Evolutionary conservation across 2,113 vertebrate genomes (phyloP), one percentile per base, ranked within the genome.

Genomic region (Eurystomus gularis): DNA sequence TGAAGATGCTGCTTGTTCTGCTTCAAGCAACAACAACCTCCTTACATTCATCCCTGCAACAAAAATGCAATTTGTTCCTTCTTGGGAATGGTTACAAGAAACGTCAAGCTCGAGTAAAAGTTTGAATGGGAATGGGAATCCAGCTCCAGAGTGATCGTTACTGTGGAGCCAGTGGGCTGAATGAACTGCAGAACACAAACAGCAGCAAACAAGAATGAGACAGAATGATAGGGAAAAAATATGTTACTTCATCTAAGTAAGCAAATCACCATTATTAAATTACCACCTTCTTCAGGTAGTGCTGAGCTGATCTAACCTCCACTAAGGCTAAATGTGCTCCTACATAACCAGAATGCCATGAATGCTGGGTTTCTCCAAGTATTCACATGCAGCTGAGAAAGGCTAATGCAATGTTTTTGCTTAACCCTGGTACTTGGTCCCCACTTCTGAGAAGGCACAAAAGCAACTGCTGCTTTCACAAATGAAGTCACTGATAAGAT

Each of bases 401-500:
- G 21, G 19, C 49, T 62, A 77, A 90, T 12, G 40, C 17, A 86
- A 13, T 16, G 64, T 24, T 72, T 90, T 40, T 51, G 57, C 54
- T 91, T 76, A 79, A 82, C 39, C 39, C 55, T 7, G 11, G 13
- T 2, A 13, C 72, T 13, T 11, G 58, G 79, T 92, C 52, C 71
- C 49, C 44, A 65, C 29, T 77, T 91, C 44, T 73, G 37, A 83
- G 66, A 39, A 65, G 35, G 28, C 1, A 6, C 54, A 92, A 82
- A 88, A 80, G 82, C 58, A 94, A 52, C 61, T 11, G 29, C 84
- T 94, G 78, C 61, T 90, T 57, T 85, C 66, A 61, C 62, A 61
- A 76, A 77, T 21, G 15, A n/a, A 72, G 57, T 24, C 39, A 77
- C 82, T 79, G 90, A 80, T 95, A 95, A 96, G 90, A 87, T 51